These are phyloP conservation scores for Pomatorhinus ruficollis DNA, from an alignment of 2,113 vertebrate genomes.

Conservation along the genomic window DNA sequence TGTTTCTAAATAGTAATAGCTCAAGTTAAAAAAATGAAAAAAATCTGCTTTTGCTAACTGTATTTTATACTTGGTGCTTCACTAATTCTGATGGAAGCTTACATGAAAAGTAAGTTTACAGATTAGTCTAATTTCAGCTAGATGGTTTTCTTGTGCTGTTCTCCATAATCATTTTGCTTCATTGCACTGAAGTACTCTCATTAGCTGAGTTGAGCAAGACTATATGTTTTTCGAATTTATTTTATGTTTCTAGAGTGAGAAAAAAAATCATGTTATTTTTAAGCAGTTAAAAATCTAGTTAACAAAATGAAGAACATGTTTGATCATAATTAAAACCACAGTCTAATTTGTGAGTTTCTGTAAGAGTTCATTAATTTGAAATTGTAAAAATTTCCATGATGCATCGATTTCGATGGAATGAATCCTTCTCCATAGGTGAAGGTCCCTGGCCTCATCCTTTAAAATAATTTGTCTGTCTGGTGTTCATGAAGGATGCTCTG, in stretches of 20 bases:
- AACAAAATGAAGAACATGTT: slow-evolving; percentile 13
- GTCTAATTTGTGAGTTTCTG: neutral
- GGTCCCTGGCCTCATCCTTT: neutral
- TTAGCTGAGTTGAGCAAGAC: neutral
- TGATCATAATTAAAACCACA: slow-evolving; percentile 32
- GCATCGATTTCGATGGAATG: neutral
- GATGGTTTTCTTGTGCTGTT: slow-evolving; percentile 1
- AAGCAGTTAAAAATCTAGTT: slow-evolving; percentile 16
- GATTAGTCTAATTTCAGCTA: slow-evolving; percentile 26
- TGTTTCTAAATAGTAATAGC: neutral
- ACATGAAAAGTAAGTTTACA: neutral
- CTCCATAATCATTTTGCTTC: slow-evolving; percentile 11
- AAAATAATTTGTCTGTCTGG: neutral
- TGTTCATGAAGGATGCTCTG: neutral
- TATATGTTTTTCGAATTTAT: slow-evolving; percentile 12
- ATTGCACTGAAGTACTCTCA: neutral
- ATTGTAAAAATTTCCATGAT: neutral
- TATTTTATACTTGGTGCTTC: neutral
- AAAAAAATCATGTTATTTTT: slow-evolving; percentile 3
- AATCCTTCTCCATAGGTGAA: neutral
- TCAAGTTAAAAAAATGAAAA: neutral
- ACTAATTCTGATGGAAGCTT: neutral
- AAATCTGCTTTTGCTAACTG: neutral
- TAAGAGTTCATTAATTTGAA: neutral
- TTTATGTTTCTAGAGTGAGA: neutral